Conservation (phyloP, 2,113 vertebrate species). For the Circaetus cinerascens region DNA sequence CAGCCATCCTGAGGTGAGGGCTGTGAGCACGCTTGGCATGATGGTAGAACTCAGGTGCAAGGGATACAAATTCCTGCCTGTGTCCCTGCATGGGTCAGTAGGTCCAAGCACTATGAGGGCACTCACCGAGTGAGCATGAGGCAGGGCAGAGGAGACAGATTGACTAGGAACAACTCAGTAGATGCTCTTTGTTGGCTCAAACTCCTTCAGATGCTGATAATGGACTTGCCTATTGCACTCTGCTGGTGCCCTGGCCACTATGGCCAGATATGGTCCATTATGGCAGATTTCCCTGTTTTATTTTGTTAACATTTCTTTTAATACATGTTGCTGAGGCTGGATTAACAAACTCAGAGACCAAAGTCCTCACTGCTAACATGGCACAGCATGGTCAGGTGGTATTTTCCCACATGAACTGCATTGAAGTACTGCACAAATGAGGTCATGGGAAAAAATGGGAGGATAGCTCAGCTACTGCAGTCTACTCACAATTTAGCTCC, state of each 20-base stretch:
- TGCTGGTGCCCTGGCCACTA: neutral
- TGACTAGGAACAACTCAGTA: neutral
- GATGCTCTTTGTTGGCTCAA: neutral
- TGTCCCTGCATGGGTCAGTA: neutral
- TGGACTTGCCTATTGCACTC: neutral
- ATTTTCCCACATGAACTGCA: neutral
- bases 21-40: neutral
- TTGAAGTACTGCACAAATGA: neutral
- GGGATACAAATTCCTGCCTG: neutral
- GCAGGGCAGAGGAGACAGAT: neutral
- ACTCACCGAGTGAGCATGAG: neutral
- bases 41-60: neutral
- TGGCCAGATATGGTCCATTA: neutral
- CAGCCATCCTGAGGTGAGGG: neutral
- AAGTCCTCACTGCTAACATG: neutral
- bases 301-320: slow-evolving; percentile 1
- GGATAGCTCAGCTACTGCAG: neutral
- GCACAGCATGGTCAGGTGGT: neutral
- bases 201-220: neutral
- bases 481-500: neutral
- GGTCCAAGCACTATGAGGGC: neutral
- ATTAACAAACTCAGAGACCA: neutral
- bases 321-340: neutral
- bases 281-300: neutral
- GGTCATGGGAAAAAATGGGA: neutral